These are phyloP conservation scores for Urocyon cinereoargenteus DNA, from an alignment of 2,797 vertebrate genomes.

Conservation along the genomic window DNA sequence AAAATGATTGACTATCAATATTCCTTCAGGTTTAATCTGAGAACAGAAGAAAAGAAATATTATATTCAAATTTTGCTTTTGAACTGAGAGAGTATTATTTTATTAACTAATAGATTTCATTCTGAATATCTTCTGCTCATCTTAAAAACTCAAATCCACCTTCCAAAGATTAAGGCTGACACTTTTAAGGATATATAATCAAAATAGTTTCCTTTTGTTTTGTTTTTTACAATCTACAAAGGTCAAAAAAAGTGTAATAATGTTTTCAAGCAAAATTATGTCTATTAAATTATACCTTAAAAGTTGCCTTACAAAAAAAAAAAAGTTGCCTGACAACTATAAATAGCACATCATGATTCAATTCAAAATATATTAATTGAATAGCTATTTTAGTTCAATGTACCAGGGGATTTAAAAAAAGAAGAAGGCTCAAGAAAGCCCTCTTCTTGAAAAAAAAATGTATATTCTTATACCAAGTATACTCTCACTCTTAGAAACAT, in stretches of 20 bases:
- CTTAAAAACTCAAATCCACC: constrained; percentile 19
- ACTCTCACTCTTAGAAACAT: background rate
- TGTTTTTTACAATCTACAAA: background rate
- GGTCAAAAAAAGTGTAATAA: background rate
- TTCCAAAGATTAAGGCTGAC: constrained; percentile 11
- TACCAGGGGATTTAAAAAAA: background rate
- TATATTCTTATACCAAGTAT: background rate
- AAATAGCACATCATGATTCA: background rate
- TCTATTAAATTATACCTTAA: constrained; percentile 1
- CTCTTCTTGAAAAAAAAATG: constrained; percentile 28
- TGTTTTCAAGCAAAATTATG: constrained; percentile 48
- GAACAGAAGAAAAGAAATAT: constrained; percentile 60
- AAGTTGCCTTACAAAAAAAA: background rate
- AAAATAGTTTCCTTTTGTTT: background rate
- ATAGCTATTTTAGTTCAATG: background rate
- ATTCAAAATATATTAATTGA: background rate
- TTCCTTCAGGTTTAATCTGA: constrained; percentile 69
- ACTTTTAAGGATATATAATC: background rate
- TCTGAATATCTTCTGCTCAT: constrained; percentile 1
- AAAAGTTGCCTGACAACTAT: background rate
- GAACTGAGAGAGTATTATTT: background rate
- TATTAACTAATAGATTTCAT: background rate
- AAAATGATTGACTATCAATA: background rate
- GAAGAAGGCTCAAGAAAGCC: background rate
- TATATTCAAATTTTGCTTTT: background rate